A percentile compares a stretch with the other conserved stretches of the same genome.
Conservation (phyloP, 2,113 vertebrate species). For the Aramus guarauna region DNA sequence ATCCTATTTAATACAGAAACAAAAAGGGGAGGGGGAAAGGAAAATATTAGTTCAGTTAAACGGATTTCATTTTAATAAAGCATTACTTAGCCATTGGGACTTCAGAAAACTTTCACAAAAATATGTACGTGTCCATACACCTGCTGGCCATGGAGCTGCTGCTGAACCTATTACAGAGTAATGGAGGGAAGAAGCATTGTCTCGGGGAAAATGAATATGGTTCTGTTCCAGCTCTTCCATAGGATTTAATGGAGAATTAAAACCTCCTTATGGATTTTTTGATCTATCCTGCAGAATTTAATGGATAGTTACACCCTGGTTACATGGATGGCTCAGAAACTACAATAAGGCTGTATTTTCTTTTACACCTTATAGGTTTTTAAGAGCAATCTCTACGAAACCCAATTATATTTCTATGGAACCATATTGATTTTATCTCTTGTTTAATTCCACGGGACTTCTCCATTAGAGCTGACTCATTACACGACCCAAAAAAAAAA, state of each 20-base stretch:
- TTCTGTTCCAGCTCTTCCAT: slow-evolving; percentile 21
- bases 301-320: slow-evolving; percentile 25
- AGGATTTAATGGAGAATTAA: slow-evolving; percentile 49
- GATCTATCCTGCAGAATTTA: slow-evolving; percentile 25
- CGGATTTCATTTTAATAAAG: not conserved
- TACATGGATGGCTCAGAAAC: not conserved
- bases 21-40: not conserved
- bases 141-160: not conserved
- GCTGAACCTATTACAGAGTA: not conserved
- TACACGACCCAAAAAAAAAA: not conserved
- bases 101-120: not conserved
- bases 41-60: not conserved
- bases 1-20: slow-evolving; percentile 77
- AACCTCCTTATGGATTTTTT: slow-evolving; percentile 38
- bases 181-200: not conserved
- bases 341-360: slow-evolving; percentile 3
- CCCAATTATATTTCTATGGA: slow-evolving; percentile 35
- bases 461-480: slow-evolving; percentile 49
- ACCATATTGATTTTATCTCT: slow-evolving; percentile 43
- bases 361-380: slow-evolving; percentile 40
- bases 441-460: slow-evolving; percentile 33
- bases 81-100: not conserved
- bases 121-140: not conserved
- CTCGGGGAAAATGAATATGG: not conserved
- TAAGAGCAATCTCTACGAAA: slow-evolving; percentile 30